Base-by-base conservation (phyloP, 1,140 invertebrate species). In the Rhopalosiphum maidis region DNA sequence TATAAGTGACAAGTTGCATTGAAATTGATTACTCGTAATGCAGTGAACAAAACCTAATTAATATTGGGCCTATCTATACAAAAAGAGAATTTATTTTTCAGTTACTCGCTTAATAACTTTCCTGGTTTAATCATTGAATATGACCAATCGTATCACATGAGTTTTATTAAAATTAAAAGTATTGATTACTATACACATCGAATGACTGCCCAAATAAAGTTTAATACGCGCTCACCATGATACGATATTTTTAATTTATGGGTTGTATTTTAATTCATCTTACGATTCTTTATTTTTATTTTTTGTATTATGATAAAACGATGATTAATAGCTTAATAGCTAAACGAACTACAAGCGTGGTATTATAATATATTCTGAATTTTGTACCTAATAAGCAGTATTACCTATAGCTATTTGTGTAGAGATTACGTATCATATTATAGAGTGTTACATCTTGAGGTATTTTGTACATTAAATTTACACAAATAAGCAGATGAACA, bases 171-270 rank as follows among this genome's bases (percentile, higher is more conserved):
- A 77, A 77, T 15, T n/a, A n/a, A 77, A 77, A n/a, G 60, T n/a
- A 77, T 77, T 77, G 5, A n/a, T 77, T 54, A 54, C 7, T 54
- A 30, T 77, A 77, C 5, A n/a, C 1, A n/a, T n/a, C n/a, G 30
- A n/a, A n/a, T 35, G 18, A n/a, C 30, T 77, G 30, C 15, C 60
- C 2, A 18, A 46, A 41, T 15, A 18, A n/a, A 30, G 3, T 46
- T 15, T 46, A 41, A 43, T 23, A 86, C 8, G 5, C 60, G 4
- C 15, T 77, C 60, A n/a, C 6, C 60, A 23, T 21, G 60, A n/a
- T 77, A 5, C 60, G 18, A n/a, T 77, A 77, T 87, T 87, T 87
- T 48, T 48, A 87, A 48, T 87, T 48, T 87, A 87, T 41, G 41
- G 15, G 85, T n/a, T 48, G 9, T 46, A 30, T 87, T 87, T 87